Evolutionary conservation across 1,140 invertebrate species (phyloP), one percentile per base, ranked within the genome.

Genomic region (Nephila pilipes): DNA sequence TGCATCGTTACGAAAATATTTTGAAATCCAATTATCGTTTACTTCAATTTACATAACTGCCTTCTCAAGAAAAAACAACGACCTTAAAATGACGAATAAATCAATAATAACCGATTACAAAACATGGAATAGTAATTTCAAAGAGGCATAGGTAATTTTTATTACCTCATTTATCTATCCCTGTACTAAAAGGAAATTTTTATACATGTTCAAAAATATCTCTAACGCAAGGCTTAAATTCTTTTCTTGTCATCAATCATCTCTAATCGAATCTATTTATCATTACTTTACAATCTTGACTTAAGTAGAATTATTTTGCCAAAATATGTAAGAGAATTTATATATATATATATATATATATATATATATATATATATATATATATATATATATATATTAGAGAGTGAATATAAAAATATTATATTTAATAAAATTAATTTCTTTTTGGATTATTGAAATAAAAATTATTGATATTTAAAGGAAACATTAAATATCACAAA

Each of bases 231-330:
- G 36, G 32, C 25, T 75, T 32, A 75, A 75, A 18, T 75, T 18
- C 69, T 75, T 75, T 36, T 36, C 29, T 75, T 75, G 32, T 75
- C 69, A 75, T 75, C 14, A 32, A 75, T 75, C 69, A 10, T 75
- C 6, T 75, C 12, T 36, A 75, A 75, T 75, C 29, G 69, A 75
- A 36, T 32, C 36, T 83, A 83, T 55, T 25, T 25, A 57, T 83
- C 38, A 83, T 25, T 55, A n/a, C 55, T 83, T 25, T 54, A 83
- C 18, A 1, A 55, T 55, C 10, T n/a, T 65, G 63, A 65, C 25
- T 32, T 1, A 46, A 12, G 10, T n/a, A 10, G 46, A 46, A 46
- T 10, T 46, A 46, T 10, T 46, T 46, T 46, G 46, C 46, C 46
- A 46, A 46, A 46, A 46, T 46, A 46, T 46, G 12, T 46, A 6